Percentiles rank a stretch among this genome's conserved stretches.
Conservation (phyloP, 1,140 invertebrate species). For the Planococcus citri region DNA sequence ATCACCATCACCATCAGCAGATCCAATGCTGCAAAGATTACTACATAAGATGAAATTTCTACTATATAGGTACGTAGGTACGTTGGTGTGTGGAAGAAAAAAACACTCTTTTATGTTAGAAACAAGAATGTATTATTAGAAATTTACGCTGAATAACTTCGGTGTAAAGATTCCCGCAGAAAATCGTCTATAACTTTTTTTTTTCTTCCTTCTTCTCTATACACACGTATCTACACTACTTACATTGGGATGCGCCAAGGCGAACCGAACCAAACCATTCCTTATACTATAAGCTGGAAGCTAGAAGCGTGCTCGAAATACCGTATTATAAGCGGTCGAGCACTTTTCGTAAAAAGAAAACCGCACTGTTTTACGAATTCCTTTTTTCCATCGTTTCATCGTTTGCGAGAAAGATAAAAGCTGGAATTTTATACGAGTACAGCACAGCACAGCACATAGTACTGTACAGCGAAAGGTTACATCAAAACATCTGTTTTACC, state of each 20-base stretch:
- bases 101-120: neutral
- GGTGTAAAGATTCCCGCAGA: neutral
- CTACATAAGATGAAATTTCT: neutral
- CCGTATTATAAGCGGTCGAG: conserved; percentile 13
- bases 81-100: neutral
- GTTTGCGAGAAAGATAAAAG: no score
- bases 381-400: neutral
- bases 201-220: no score
- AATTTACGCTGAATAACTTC: neutral
- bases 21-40: no score
- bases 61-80: no score
- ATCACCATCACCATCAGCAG: no score
- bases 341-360: conserved; percentile 15
- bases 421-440: neutral
- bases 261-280: neutral
- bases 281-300: neutral
- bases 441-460: neutral
- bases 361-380: conserved; percentile 16
- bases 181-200: neutral
- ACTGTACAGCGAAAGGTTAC: neutral
- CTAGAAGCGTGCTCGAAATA: conserved; percentile 17
- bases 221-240: neutral
- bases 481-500: conserved; percentile 17
- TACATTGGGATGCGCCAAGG: neutral
- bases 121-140: conserved; percentile 8